Evolutionary conservation across 2,797 vertebrate species (phyloP).

Genomic region (Graptemys geographica): DNA sequence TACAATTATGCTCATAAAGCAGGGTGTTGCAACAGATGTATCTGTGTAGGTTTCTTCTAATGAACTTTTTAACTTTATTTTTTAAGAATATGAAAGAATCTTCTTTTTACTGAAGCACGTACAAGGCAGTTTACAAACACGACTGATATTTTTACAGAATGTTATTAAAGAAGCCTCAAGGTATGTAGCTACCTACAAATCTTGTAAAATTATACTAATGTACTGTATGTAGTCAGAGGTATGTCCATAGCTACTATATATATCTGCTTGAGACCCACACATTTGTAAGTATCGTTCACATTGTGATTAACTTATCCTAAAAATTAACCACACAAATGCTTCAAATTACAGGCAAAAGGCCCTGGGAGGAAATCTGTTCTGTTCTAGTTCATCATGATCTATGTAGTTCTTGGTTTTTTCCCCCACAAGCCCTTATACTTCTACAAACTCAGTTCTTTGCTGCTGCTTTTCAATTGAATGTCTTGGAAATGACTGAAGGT

Average conservation of each 20-base stretch:
- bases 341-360: background rate
- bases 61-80: conserved; percentile 55
- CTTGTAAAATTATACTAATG: background rate
- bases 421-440: background rate
- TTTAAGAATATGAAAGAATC: conserved; percentile 94
- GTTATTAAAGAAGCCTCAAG: conserved; percentile 97
- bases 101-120: conserved; percentile 96
- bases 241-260: accelerated
- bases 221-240: background rate
- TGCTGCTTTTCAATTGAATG: background rate
- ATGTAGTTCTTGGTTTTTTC: background rate
- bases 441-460: background rate
- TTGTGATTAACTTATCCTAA: background rate
- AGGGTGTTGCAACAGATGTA: background rate
- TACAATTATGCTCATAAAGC: background rate
- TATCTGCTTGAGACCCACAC: background rate
- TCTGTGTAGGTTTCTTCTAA: background rate
- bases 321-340: background rate
- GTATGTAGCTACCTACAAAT: conserved; percentile 74
- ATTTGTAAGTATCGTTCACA: background rate
- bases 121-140: conserved; percentile 93
- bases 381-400: background rate
- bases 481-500: background rate
- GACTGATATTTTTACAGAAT: conserved; percentile 94
- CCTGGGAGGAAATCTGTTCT: background rate